Evolutionary conservation across 2,113 vertebrate genomes (phyloP).

Genomic region (Geothlypis trichas): DNA sequence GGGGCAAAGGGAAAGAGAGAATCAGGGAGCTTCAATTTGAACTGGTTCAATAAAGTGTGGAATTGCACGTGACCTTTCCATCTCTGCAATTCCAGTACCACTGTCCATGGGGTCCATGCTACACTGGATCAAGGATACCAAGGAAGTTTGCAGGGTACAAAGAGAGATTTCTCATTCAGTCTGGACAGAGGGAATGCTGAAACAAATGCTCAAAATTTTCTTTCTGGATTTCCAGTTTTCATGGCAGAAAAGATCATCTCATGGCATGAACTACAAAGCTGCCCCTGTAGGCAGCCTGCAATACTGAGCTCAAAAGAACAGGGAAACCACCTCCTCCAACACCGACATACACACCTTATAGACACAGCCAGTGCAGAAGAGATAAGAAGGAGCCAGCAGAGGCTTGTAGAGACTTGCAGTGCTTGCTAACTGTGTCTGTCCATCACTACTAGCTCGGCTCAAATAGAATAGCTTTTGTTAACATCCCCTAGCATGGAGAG

Average conservation of each 20-base stretch:
- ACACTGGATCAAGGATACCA: background rate
- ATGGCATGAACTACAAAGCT: background rate
- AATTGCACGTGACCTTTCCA: background rate
- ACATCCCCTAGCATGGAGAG: background rate
- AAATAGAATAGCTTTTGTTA: conserved; percentile 53
- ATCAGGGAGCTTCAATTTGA: background rate
- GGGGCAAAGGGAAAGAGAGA: background rate
- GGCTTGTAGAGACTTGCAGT: conserved; percentile 27
- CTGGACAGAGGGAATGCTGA: background rate
- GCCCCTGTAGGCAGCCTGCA: background rate
- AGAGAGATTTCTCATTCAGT: background rate
- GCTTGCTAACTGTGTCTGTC: background rate
- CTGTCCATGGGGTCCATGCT: background rate
- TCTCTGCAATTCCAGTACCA: background rate
- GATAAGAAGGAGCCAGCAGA: conserved; percentile 32
- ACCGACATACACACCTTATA: background rate
- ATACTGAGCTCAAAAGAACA: background rate
- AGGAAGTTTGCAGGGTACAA: background rate
- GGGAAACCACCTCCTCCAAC: background rate
- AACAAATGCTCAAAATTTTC: background rate
- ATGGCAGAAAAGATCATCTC: background rate
- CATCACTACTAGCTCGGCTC: background rate
- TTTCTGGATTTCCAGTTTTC: background rate
- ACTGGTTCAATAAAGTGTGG: background rate
- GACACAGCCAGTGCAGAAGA: background rate